Conservation (phyloP, 2,113 vertebrate genomes). For the Brevimyrus niger region DNA sequence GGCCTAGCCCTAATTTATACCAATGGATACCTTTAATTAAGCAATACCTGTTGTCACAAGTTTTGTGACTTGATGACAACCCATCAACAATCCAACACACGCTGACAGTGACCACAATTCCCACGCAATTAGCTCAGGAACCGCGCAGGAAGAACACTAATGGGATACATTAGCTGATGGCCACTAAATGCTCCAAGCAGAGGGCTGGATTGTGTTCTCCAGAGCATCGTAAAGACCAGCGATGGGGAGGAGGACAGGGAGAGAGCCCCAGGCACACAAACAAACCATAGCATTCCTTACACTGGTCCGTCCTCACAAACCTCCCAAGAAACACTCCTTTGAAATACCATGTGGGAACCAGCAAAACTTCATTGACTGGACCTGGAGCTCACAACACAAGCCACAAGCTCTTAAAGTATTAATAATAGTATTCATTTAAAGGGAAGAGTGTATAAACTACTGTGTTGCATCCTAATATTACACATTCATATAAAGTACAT, state of each 20-base stretch:
- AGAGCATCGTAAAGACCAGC: background rate
- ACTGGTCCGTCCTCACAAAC: background rate
- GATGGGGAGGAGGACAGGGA: background rate
- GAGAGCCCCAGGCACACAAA: background rate
- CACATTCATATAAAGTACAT: background rate
- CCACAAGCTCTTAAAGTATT: background rate
- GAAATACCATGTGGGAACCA: background rate
- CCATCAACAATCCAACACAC: background rate
- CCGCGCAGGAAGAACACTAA: background rate
- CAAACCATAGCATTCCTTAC: background rate
- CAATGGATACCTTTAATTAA: background rate
- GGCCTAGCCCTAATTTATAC: background rate
- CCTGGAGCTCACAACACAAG: background rate
- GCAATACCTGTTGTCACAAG: background rate
- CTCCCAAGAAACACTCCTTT: background rate
- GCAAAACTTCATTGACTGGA: background rate
- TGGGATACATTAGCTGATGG: background rate
- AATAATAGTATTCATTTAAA: background rate
- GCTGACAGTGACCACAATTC: background rate
- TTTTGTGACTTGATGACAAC: background rate
- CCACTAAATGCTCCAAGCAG: background rate
- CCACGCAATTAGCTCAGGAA: background rate
- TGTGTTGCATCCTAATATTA: background rate
- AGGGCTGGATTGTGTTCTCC: background rate
- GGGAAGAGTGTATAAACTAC: background rate